phyloP scores from a whole-genome alignment of 1,140 invertebrate genomes.

The Tetramorium simillimum region DNA sequence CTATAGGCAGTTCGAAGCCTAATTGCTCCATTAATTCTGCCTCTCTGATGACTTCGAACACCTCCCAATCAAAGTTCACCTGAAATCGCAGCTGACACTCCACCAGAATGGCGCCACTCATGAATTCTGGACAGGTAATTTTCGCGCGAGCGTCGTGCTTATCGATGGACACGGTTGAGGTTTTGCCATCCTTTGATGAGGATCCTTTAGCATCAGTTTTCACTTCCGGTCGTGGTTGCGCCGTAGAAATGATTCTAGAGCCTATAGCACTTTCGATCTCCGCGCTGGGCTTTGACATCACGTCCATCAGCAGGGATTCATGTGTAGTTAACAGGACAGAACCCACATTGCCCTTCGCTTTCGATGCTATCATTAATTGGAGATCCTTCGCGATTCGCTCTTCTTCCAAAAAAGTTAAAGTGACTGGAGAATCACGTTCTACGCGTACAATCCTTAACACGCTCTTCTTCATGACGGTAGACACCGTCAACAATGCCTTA shows the following conservation, averaged over 20 bases:
- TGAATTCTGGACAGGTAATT: conserved; percentile 87
- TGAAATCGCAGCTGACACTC: conserved; percentile 89
- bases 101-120: conserved; percentile 87
- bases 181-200: conserved; percentile 46
- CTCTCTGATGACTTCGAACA: conserved; percentile 91
- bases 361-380: conserved; percentile 17
- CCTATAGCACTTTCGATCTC: neutral
- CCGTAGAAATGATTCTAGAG: neutral
- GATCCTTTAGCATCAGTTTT: neutral
- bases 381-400: conserved; percentile 8
- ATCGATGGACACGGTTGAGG: neutral
- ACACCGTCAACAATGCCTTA: conserved; percentile 86
- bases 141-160: conserved; percentile 54
- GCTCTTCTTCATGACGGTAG: conserved; percentile 88
- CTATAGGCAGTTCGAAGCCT: conserved; percentile 89
- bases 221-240: neutral
- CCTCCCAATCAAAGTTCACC: conserved; percentile 88
- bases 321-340: conserved; percentile 22
- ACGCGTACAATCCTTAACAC: conserved; percentile 86
- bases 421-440: conserved; percentile 43
- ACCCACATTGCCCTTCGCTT: conserved; percentile 1
- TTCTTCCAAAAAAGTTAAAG: conserved; percentile 49
- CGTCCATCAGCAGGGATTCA: conserved; percentile 36
- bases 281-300: conserved; percentile 63
- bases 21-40: conserved; percentile 91